These are phyloP conservation scores for Murina feae DNA, from an alignment of 2,113 vertebrate species.

Conservation along the genomic window DNA sequence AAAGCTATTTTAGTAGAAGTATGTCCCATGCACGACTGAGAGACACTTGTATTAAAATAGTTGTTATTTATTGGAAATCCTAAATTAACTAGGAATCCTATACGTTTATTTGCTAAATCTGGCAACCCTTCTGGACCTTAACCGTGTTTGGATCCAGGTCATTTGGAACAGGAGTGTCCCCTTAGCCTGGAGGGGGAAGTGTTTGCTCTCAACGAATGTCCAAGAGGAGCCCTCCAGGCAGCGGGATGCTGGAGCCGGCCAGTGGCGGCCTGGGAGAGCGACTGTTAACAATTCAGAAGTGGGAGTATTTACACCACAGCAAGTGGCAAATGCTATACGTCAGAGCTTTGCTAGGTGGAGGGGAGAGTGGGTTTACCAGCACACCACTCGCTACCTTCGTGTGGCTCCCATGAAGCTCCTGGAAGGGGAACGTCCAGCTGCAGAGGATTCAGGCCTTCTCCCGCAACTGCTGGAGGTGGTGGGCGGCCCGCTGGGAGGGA, in stretches of 20 bases:
- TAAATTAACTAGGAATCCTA: not conserved
- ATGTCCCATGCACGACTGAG: not conserved
- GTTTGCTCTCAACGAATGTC: not conserved
- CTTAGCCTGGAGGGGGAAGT: not conserved
- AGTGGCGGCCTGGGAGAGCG: not conserved
- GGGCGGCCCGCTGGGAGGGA: not conserved
- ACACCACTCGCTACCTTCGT: rapidly evolving
- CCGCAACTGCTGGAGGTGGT: too few relatives aligned
- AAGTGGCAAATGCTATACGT: not conserved
- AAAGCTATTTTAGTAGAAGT: not conserved
- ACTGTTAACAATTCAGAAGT: not conserved
- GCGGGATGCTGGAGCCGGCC: not conserved
- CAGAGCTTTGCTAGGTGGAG: not conserved
- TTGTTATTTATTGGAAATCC: not conserved
- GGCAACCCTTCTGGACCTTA: not conserved
- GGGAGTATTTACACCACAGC: not conserved
- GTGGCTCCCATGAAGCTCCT: not conserved
- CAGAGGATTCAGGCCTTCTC: not conserved
- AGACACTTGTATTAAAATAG: not conserved
- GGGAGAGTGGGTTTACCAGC: not conserved
- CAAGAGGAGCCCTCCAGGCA: not conserved
- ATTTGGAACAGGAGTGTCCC: not conserved
- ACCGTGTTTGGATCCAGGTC: not conserved
- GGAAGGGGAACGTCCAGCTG: not conserved
- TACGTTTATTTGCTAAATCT: not conserved